Base-by-base conservation (phyloP, 2,113 vertebrate species). In the Irena cyanogastra region DNA sequence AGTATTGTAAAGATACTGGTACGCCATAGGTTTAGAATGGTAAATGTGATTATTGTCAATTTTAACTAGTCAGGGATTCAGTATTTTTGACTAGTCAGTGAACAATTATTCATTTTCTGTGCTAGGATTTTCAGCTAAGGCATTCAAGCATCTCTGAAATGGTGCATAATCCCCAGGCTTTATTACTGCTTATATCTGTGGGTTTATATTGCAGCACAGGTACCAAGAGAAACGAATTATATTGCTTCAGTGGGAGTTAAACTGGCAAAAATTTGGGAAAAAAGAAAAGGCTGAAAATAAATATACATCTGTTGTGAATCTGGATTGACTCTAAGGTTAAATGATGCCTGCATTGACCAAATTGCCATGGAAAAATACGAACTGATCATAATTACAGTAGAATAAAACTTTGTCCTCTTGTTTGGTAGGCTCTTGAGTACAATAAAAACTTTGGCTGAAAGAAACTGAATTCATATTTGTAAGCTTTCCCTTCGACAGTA, bases 251-350 rank as follows among this genome's bases (percentile, higher is more conserved):
- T 35, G 61, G 45, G 65, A 96, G 13, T 93, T 93, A 56, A 85
- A 33, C 35, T 83, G 57, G 72, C 76, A 85, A 79, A 84, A 79
- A 60, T 39, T 78, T 56, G 37, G 60, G 23, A 13, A 41, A 79
- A 95, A 91, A 76, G 64, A 68, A 78, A 93, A 93, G 71, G 9
- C 83, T 84, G 92, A 89, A 94, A 94, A 95, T 69, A 96, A 94
- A 83, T 59, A 92, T 96, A 94, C 95, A 96, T 97, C 95, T 96
- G 96, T 94, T 95, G 91, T 92, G 91, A 96, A 95, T 97, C 92
- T 95, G 95, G 49, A 89, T 89, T 89, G 90, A 90, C 80, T 96
- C 64, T 75, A 93, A 95, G 83, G 83, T 96, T 97, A 91, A 96
- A 96, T 80, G 94, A 90, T 94, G 89, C 83, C 79, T 96, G 92